Conservation (phyloP, 92 coral and sea anemone species). For the Porites evermanni region DNA sequence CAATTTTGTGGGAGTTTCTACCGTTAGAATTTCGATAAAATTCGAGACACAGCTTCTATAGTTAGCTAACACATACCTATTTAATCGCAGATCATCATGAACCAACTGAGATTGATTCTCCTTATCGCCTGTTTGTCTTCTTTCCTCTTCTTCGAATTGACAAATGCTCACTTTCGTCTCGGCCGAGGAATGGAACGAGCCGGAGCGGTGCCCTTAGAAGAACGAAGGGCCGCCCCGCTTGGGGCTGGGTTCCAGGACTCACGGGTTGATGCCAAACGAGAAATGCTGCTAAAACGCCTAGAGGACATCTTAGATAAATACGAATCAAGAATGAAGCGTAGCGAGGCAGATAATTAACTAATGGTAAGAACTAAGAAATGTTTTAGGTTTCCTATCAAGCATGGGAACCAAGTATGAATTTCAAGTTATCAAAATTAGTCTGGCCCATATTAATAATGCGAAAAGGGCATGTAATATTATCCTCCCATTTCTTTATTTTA, state of each 20-base stretch:
- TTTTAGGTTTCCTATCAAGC: neutral
- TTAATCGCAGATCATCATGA: slow-evolving; percentile 29
- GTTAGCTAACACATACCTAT: neutral
- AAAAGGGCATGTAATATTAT: no score
- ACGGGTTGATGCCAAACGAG: slow-evolving; percentile 29
- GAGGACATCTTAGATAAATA: slow-evolving; percentile 35
- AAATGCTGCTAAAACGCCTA: slow-evolving; percentile 24
- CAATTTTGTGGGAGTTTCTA: neutral
- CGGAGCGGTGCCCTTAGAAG: slow-evolving; percentile 22
- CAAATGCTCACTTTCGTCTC: slow-evolving; percentile 73
- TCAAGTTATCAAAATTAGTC: no score
- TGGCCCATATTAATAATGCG: no score
- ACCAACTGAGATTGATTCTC: slow-evolving; percentile 41
- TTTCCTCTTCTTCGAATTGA: slow-evolving; percentile 53
- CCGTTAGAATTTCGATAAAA: no score
- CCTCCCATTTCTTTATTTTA: no score
- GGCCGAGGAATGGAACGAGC: slow-evolving; percentile 60
- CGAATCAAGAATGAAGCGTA: slow-evolving; percentile 33
- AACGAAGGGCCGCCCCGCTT: slow-evolving; percentile 12
- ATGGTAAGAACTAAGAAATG: neutral
- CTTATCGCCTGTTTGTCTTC: slow-evolving; percentile 48
- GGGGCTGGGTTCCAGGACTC: slow-evolving; percentile 10
- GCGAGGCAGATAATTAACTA: slow-evolving; percentile 27
- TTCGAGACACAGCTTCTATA: neutral
- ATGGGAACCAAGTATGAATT: neutral